A percentile compares a stretch with the other conserved stretches of the same genome.
These are phyloP conservation scores for Anagyrus pseudococci DNA, from an alignment of 2,888 invertebrate species.

Conservation along the genomic window DNA sequence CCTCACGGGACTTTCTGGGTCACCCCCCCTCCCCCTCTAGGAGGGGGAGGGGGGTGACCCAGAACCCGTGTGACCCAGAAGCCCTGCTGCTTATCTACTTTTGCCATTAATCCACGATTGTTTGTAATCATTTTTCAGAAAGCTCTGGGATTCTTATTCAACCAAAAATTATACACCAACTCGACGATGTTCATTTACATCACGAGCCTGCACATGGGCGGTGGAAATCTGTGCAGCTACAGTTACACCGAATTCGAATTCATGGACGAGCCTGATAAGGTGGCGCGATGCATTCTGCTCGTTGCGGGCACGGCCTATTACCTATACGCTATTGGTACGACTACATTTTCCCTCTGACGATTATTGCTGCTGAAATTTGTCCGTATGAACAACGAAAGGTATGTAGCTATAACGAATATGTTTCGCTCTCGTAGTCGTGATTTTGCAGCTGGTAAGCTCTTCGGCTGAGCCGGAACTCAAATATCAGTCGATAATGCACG, in stretches of 20 bases:
- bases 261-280: slow-evolving; percentile 45
- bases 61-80: too few species aligned
- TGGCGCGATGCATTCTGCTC: slow-evolving; percentile 46
- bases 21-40: too few species aligned
- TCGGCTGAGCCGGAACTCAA: slow-evolving; percentile 60
- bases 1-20: too few species aligned
- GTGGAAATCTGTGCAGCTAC: slow-evolving; percentile 51
- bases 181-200: slow-evolving; percentile 45
- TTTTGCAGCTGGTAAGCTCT: slow-evolving; percentile 60
- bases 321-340: slow-evolving; percentile 51
- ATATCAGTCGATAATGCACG: slow-evolving; percentile 65
- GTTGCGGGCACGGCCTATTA: slow-evolving; percentile 48
- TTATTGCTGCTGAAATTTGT: too few species aligned
- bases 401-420: too few species aligned
- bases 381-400: too few species aligned
- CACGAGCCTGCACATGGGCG: slow-evolving; percentile 49
- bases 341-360: slow-evolving; percentile 32
- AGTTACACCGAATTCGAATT: slow-evolving; percentile 44
- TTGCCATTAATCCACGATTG: too few species aligned
- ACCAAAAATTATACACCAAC: slow-evolving; percentile 39
- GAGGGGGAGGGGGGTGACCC: too few species aligned
- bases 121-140: slow-evolving; percentile 36
- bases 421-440: slow-evolving; percentile 52
- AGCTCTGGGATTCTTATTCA: slow-evolving; percentile 43
- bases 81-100: too few species aligned